phyloP scores from a whole-genome alignment of 2,113 vertebrate genomes.

The Boleophthalmus pectinirostris region DNA sequence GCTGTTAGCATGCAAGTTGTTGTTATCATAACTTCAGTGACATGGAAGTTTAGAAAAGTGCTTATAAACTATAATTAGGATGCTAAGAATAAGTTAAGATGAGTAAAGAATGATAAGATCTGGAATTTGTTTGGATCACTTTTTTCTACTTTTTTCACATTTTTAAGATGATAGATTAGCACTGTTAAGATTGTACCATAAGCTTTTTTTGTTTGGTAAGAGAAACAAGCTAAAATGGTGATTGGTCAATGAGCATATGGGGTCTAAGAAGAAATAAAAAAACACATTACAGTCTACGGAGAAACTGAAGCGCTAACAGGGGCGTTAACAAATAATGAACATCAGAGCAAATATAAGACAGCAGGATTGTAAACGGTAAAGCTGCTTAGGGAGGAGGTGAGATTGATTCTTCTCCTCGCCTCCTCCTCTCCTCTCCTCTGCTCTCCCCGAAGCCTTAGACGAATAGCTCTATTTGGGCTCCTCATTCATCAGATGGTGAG shows the following conservation, averaged over 20 bases:
- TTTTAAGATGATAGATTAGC: background rate
- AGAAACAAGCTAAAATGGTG: too few species aligned
- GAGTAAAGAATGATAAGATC: too few species aligned
- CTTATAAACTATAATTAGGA: too few species aligned
- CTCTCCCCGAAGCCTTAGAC: constrained; percentile 65
- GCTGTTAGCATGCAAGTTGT: too few species aligned
- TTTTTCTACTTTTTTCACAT: too few species aligned
- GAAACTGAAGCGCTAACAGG: background rate
- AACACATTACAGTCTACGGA: background rate
- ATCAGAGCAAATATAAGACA: constrained; percentile 8
- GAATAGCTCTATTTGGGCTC: constrained; percentile 68
- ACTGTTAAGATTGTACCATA: background rate
- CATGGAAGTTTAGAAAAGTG: too few species aligned
- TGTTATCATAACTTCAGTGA: too few species aligned
- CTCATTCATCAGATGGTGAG: constrained; percentile 58
- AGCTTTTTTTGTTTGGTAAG: too few species aligned
- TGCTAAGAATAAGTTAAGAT: too few species aligned
- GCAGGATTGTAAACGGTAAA: background rate
- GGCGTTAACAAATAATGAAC: constrained; percentile 5
- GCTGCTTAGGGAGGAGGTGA: constrained; percentile 48
- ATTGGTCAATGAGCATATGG: too few species aligned
- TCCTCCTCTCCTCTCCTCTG: constrained; percentile 38
- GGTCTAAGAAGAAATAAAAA: too few species aligned
- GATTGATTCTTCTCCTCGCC: constrained; percentile 76
- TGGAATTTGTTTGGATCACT: too few species aligned